Evolutionary conservation across 2,888 invertebrate species (phyloP), one percentile per base, ranked within the genome.

Genomic region (Ephialtes manifestator): DNA sequence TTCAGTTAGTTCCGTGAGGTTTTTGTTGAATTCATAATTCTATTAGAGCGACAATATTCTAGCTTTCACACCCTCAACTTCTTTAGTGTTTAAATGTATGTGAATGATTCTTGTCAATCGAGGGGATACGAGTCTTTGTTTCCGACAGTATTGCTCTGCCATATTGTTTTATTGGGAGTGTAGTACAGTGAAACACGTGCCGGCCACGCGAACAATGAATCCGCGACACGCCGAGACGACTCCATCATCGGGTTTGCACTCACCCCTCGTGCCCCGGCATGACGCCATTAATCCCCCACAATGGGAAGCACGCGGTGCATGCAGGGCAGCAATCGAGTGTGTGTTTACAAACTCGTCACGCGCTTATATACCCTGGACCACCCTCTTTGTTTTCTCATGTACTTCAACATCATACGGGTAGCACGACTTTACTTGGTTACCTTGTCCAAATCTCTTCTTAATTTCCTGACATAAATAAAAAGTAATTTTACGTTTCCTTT

Each of bases 1-100:
- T 8, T 35, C 8, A 35, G 35, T 8, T 8, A 35, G 4, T 35
- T 4, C 35, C 35, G 4, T 4, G 35, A 35, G 8, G 1, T 55
- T 55, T 10, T 20, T 92, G 85, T 89, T 89, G 90, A 92, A 92
- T 92, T 90, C 90, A 90, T 92, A 92, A 93, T 92, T 92, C 89
- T 89, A 90, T 91, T 91, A 92, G 87, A 88, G 89, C 83, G 85
- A 84, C 63, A 60, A 76, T 70, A 60, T 75, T 76, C 55, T 51
- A 51, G 70, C 81, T 46, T 58, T 70, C 28, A 5, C 65, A 60
- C 43, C 35, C 68, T 46, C 72, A 53, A 53, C 53, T 63, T 71
- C 8, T 31, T 46, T n/a, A 5, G n/a, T 31, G n/a, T n/a, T n/a
- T n/a, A 28, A 10, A 24, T 58, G 15, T 11, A 20, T 35, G 35